These are phyloP conservation scores for Mimumesa dahlbomi DNA, from an alignment of 2,888 invertebrate genomes.

Conservation along the genomic window DNA sequence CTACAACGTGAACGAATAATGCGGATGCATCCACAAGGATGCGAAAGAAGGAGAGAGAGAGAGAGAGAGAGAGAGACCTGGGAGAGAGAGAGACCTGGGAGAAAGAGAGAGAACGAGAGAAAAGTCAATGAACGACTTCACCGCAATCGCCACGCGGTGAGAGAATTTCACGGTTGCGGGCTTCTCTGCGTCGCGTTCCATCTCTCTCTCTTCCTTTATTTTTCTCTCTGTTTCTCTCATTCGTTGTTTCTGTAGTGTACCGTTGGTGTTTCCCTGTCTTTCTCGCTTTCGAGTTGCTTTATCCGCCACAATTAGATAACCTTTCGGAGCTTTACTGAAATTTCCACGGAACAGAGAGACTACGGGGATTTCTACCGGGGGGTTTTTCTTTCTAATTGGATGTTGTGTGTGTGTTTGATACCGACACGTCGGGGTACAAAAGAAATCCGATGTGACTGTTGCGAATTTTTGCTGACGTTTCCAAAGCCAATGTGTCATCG, in stretches of 20 bases:
- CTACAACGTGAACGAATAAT: constrained; percentile 58
- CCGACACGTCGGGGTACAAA: too few relatives aligned
- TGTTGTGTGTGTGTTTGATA: too few relatives aligned
- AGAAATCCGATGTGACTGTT: too few relatives aligned
- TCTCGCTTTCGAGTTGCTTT: background rate
- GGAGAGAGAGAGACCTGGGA: background rate
- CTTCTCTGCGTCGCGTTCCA: too few relatives aligned
- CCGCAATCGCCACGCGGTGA: constrained; percentile 54
- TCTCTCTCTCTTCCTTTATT: background rate
- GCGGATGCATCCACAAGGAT: constrained; percentile 44
- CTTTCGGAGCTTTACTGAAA: constrained; percentile 6
- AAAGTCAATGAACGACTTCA: constrained; percentile 58
- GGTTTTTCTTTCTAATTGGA: background rate
- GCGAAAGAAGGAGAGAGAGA: constrained; percentile 18
- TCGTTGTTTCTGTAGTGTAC: too few relatives aligned
- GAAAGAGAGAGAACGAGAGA: constrained; percentile 24
- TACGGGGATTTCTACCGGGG: background rate
- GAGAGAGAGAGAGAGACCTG: constrained; percentile 6
- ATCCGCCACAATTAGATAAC: constrained; percentile 8
- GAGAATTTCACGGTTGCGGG: constrained; percentile 59
- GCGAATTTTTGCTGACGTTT: too few relatives aligned
- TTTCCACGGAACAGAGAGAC: background rate
- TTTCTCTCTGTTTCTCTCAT: background rate
- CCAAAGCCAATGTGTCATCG: too few relatives aligned
- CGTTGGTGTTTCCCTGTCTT: background rate